A percentile compares a stretch with the other conserved stretches of the same genome.
phyloP scores from a whole-genome alignment of 2,888 invertebrate genomes.

The Choristoneura rosaceana region DNA sequence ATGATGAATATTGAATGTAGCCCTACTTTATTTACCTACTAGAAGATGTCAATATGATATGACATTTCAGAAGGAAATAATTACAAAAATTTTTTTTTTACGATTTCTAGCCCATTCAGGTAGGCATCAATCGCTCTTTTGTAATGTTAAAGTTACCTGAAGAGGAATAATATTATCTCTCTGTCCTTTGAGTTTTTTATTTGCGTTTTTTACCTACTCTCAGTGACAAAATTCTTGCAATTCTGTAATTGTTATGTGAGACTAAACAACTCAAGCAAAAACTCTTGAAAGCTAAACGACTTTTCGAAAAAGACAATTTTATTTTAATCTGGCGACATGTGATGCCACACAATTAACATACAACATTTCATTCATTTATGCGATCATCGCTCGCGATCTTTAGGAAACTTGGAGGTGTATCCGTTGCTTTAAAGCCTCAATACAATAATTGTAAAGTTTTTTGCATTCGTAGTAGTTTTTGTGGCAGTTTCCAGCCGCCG shows the following conservation, averaged over 20 bases:
- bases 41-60: too few relatives aligned
- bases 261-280: neutral
- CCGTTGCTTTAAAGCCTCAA: neutral
- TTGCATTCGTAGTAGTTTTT: neutral
- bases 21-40: too few relatives aligned
- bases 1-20: too few relatives aligned
- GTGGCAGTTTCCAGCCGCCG: constrained; percentile 44
- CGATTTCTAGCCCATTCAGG: too few relatives aligned
- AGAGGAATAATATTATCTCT: too few relatives aligned
- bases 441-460: neutral
- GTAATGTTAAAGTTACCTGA: too few relatives aligned
- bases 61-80: too few relatives aligned
- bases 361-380: neutral
- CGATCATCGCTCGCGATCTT: neutral
- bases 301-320: neutral
- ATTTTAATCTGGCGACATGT: neutral
- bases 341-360: neutral
- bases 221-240: neutral
- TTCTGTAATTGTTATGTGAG: neutral
- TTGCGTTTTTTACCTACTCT: neutral
- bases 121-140: too few relatives aligned
- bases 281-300: neutral
- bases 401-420: neutral
- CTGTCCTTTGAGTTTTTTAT: neutral
- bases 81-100: too few relatives aligned